A percentile compares a stretch with the other conserved stretches of the same genome.
Conservation (phyloP, 2,113 vertebrate species). For the Columba livia region DNA sequence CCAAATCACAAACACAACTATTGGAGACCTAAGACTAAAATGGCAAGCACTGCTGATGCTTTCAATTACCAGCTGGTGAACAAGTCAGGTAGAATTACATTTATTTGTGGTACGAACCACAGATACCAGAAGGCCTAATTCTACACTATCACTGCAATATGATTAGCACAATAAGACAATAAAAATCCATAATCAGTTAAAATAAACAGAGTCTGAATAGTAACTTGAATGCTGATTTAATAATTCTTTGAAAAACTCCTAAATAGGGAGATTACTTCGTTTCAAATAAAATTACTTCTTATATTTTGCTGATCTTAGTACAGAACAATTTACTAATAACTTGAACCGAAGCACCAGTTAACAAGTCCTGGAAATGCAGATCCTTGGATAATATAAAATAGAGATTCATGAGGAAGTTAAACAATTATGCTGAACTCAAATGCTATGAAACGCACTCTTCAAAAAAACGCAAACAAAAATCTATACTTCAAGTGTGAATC, state of each 20-base stretch:
- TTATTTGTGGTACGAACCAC: neutral
- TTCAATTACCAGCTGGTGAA: neutral
- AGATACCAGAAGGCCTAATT: neutral
- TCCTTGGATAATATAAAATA: neutral
- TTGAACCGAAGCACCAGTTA: neutral
- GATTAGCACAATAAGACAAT: neutral
- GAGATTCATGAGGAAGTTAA: neutral
- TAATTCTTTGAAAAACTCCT: neutral
- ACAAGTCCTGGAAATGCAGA: neutral
- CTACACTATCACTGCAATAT: neutral
- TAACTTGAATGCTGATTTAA: neutral
- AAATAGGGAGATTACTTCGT: neutral
- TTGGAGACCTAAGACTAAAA: neutral
- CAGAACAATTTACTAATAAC: neutral
- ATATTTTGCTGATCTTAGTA: neutral
- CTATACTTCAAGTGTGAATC: neutral
- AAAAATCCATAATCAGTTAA: neutral
- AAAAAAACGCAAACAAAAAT: neutral
- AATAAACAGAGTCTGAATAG: neutral
- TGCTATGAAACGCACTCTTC: neutral
- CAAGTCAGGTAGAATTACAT: neutral
- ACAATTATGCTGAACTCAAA: neutral
- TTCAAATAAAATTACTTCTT: neutral
- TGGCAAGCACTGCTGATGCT: neutral
- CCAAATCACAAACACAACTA: neutral